These are phyloP conservation scores for Clarias batrachus DNA, from an alignment of 2,113 vertebrate genomes.

Conservation along the genomic window DNA sequence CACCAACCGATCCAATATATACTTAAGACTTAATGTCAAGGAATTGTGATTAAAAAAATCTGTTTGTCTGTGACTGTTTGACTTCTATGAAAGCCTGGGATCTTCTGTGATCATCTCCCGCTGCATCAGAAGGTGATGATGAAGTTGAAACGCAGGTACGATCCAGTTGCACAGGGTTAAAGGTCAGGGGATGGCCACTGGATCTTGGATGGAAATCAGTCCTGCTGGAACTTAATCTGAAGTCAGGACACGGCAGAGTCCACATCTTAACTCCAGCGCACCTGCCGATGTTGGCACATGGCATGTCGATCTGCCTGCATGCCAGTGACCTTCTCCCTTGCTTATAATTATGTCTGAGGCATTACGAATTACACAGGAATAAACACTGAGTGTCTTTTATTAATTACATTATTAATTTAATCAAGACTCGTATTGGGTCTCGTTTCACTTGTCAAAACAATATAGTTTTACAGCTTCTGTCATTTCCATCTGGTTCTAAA, in stretches of 20 bases:
- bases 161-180: not conserved
- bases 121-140: not conserved
- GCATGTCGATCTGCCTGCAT: not conserved
- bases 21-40: not conserved
- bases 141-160: not conserved
- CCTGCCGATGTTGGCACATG: slow-evolving; percentile 1
- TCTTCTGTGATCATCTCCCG: not conserved
- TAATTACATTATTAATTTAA: not conserved
- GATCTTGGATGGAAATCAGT: not conserved
- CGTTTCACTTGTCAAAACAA: not conserved
- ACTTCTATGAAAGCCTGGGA: not conserved
- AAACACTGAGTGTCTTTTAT: not conserved
- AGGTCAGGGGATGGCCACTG: not conserved
- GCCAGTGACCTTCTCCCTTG: not conserved
- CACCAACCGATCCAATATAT: not conserved
- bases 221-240: not conserved
- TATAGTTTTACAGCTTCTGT: not conserved
- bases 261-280: not conserved
- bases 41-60: too few species aligned
- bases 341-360: not conserved
- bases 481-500: not conserved
- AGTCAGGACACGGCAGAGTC: not conserved
- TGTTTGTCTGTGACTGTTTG: not conserved
- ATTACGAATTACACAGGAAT: not conserved
- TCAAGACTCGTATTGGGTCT: not conserved